Evolutionary conservation across 2,797 vertebrate genomes (phyloP), one percentile per base, ranked within the genome.

Genomic region (Limosa lapponica): DNA sequence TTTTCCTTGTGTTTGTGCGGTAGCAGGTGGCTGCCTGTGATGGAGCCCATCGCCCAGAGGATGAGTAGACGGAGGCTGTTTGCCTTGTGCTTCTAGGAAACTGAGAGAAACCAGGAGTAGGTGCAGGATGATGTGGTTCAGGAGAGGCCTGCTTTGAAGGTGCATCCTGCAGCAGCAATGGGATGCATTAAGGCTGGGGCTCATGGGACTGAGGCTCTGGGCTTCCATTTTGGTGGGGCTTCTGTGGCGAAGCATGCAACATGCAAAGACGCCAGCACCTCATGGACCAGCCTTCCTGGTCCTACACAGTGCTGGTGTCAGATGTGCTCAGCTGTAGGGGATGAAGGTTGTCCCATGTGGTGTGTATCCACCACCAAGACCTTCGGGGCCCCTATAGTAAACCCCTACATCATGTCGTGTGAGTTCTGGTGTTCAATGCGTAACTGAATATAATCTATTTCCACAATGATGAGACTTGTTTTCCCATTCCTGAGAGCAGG

Each of bases 161-260:
- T 1, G 2, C 20, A 4, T 64, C 27, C 62, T 43, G 36, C 7
- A 75, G 75, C 3, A 5, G 81, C 16, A 22, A 46, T 0, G 0
- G 54, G 41, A 32, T 55, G 16, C 3, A 1, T 30, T 57, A n/a
- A 52, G 34, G 39, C 32, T 6, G 5, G 32, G 44, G 41, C 37
- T 71, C 1, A 2, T 20, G 48, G 41, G 19, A 7, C 39, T 36
- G 13, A 52, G 28, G 62, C 25, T 41, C 18, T 41, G 36, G 57
- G 18, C 12, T 25, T 12, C 17, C 10, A 57, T 37, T 74, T 36
- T 12, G 18, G 30, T 14, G 41, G 24, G 23, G 2, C 14, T 48
- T 36, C 41, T 54, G 48, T 0, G 0, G 15, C 11, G 0, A 1
- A 44, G 36, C 15, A 3, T 3, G 3, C 18, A 28, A 43, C 0